Evolutionary conservation across 2,113 vertebrate genomes (phyloP).

Genomic region (Callopanchax toddi): DNA sequence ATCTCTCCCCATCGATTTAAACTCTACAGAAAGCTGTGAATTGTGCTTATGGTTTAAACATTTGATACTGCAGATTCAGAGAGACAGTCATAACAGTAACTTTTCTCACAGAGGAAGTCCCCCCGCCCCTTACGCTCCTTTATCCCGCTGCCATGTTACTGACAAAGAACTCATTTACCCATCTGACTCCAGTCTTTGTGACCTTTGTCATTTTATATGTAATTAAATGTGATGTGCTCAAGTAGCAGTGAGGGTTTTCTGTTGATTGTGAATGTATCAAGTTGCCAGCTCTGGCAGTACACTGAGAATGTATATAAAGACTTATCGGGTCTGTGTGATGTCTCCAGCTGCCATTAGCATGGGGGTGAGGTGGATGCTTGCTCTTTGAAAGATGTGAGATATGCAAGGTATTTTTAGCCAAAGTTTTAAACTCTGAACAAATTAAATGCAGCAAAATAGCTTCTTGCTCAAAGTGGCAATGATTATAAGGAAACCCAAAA

Average conservation of each 20-base stretch:
- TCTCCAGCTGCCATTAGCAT: conserved; percentile 67
- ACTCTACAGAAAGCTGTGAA: conserved; percentile 69
- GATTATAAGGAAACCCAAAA: background rate
- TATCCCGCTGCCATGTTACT: conserved; percentile 5
- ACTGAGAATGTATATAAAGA: conserved; percentile 60
- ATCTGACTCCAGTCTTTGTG: conserved; percentile 54
- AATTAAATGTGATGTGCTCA: conserved; percentile 63
- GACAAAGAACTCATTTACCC: conserved; percentile 65
- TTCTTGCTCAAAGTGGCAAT: background rate
- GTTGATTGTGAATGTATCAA: conserved; percentile 61
- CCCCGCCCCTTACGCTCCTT: background rate
- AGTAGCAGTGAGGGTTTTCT: conserved; percentile 43
- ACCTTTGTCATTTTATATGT: conserved; percentile 56
- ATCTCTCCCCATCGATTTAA: conserved; percentile 69
- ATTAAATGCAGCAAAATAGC: conserved; percentile 17
- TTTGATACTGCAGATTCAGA: conserved; percentile 67
- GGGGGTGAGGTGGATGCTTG: conserved; percentile 60
- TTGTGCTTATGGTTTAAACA: conserved; percentile 72
- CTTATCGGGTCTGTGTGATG: conserved; percentile 63
- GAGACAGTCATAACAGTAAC: conserved; percentile 62
- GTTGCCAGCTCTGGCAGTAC: conserved; percentile 42
- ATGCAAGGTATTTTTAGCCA: conserved; percentile 75
- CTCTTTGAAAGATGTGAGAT: conserved; percentile 70
- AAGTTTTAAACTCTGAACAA: conserved; percentile 58
- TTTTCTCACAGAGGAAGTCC: conserved; percentile 30